Conservation (phyloP, 2,113 vertebrate genomes). For the Campylorhamphus procurvoides region DNA sequence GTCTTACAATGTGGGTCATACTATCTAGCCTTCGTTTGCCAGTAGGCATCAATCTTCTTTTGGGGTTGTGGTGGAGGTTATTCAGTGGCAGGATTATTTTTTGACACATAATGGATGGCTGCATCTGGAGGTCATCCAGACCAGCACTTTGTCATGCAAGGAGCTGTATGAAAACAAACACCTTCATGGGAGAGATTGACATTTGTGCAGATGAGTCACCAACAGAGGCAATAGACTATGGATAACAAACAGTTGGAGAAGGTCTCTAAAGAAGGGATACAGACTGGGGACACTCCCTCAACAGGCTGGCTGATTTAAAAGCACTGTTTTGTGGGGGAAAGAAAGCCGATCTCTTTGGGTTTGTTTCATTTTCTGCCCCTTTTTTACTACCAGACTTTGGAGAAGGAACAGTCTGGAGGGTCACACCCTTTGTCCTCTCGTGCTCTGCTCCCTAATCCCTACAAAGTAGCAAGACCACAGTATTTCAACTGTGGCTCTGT, state of each 20-base stretch:
- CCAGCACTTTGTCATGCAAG: not conserved
- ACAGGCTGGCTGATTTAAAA: not conserved
- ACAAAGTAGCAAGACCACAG: not conserved
- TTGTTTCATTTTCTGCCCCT: not conserved
- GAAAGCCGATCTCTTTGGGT: rapidly evolving
- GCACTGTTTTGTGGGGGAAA: not conserved
- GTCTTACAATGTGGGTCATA: not conserved
- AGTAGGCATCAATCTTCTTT: not conserved
- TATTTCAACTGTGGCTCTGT: not conserved
- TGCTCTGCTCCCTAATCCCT: not conserved
- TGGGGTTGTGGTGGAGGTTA: not conserved
- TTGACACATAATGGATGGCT: not conserved
- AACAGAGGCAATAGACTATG: not conserved
- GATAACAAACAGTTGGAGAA: not conserved
- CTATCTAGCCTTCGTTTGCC: not conserved
- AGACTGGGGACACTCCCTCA: not conserved
- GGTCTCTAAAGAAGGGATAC: not conserved
- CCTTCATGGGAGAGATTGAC: not conserved
- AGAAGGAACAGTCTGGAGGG: not conserved
- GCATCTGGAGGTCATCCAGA: not conserved
- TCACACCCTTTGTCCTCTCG: not conserved
- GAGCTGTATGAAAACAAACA: not conserved
- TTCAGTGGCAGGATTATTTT: not conserved
- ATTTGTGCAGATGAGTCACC: not conserved
- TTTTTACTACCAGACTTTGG: not conserved